phyloP scores from a whole-genome alignment of 92 coral and sea anemone genomes.

The Bergia puertoricense region DNA sequence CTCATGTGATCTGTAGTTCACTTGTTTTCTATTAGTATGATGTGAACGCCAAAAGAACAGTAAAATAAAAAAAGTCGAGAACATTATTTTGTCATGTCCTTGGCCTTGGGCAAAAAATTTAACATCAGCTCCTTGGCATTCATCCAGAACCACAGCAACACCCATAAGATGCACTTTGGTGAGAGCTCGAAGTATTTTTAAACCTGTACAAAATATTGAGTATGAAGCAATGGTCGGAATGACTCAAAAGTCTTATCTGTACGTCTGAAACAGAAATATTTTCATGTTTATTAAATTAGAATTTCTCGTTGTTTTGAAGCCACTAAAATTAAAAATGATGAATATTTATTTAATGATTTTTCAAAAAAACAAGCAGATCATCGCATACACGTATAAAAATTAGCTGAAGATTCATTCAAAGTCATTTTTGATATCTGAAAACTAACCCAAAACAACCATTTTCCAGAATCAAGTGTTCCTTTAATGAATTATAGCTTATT shows the following conservation, averaged over 20 bases:
- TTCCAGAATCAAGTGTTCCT: neutral
- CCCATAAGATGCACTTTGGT: neutral
- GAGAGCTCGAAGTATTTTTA: too few species aligned
- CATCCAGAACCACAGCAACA: neutral
- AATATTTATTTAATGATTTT: too few species aligned
- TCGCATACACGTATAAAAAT: neutral
- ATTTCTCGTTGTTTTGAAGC: neutral
- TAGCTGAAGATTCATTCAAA: neutral
- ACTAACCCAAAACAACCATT: too few species aligned
- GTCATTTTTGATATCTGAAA: too few species aligned
- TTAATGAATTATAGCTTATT: neutral
- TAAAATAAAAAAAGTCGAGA: too few species aligned
- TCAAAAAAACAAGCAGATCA: neutral
- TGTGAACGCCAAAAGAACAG: too few species aligned
- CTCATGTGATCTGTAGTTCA: neutral
- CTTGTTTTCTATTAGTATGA: too few species aligned
- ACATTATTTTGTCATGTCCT: too few species aligned
- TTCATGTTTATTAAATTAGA: too few species aligned
- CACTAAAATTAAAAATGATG: too few species aligned
- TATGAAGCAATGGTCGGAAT: neutral
- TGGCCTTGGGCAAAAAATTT: neutral
- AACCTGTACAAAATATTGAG: neutral
- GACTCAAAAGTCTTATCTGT: neutral
- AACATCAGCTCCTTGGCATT: neutral
- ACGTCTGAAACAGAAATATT: neutral